Base-by-base conservation (phyloP, 2,113 vertebrate species). In the Sander vitreus region DNA sequence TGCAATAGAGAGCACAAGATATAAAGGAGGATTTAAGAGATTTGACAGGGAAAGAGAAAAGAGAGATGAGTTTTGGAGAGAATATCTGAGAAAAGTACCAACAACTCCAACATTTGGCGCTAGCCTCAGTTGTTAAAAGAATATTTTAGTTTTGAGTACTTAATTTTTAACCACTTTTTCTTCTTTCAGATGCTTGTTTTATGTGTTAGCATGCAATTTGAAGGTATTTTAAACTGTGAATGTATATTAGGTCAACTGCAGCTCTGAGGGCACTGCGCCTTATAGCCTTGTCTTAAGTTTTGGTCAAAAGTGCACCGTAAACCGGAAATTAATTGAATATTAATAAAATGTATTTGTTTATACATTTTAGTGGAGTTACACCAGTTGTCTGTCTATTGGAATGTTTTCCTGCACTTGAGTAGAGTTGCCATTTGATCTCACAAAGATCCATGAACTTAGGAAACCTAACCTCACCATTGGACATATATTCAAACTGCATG, bases 11-110 rank as follows among this genome's bases (percentile, higher is more conserved):
- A 47, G 55, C 43, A 45, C 8, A 82, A 18, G 58, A 75, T 65
- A 60, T 78, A 53, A 71, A 25, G 18, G 21, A 68, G 76, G 65
- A 76, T 72, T 75, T 73, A 78, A 23, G 68, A 53, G 58, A 68
- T 77, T 80, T 71, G 36, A 81, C n/a, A 51, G 33, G 10, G 45
- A 64, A 43, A 63, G 10, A 45, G 54, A 54, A n/a, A 21, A 53
- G 0, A 73, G 58, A 50, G 55, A 78, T 13, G 58, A 33, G 55
- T 78, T 75, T 62, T 5, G 33, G 30, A 27, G 27, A 47, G 39
- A 64, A 57, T 79, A 30, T 23, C 53, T 27, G 23, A 75, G 58
- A 25, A 60, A 77, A 62, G 43, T 33, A 43, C 25, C 53, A 70
- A 78, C 47, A 45, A 1, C 73, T 62, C 19, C 30, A 62, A 58